These are phyloP conservation scores for Rhinichthys klamathensis DNA, from an alignment of 2,113 vertebrate genomes.

Conservation along the genomic window DNA sequence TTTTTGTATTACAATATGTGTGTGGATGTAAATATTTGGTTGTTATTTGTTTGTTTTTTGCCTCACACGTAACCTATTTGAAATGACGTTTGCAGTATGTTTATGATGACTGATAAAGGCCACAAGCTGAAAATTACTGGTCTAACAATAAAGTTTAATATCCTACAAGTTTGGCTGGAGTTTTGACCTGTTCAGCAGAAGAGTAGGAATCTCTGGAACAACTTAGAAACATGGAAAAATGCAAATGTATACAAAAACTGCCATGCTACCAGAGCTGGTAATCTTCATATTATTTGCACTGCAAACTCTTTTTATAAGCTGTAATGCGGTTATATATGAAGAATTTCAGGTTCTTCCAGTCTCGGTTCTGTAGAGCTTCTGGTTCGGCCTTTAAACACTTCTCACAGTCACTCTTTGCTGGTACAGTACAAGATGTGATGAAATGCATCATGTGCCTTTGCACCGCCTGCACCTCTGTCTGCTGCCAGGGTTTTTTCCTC, in stretches of 20 bases:
- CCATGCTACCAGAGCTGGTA: not conserved
- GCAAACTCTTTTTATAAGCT: conserved; percentile 43
- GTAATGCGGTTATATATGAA: conserved; percentile 52
- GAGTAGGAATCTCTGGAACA: too few species aligned
- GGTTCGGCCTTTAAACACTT: conserved; percentile 52
- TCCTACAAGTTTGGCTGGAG: not conserved
- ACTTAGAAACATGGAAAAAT: too few species aligned
- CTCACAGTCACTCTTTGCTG: conserved; percentile 47
- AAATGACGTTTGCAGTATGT: not conserved
- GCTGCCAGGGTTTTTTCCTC: conserved; percentile 32
- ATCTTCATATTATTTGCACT: conserved; percentile 19
- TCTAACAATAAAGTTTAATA: not conserved
- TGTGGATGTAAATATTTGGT: too few species aligned
- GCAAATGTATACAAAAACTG: not conserved
- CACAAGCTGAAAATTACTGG: not conserved
- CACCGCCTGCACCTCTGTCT: conserved; percentile 29
- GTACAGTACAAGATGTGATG: conserved; percentile 40
- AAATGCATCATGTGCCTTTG: conserved; percentile 33
- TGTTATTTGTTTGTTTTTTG: not conserved
- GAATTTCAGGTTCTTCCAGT: conserved; percentile 47
- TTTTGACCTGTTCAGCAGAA: not conserved
- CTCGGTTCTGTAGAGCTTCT: conserved; percentile 18
- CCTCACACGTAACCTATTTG: not conserved
- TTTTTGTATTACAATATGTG: too few species aligned
- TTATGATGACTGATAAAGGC: not conserved